phyloP scores from a whole-genome alignment of 2,888 invertebrate species.

The Microplitis deprimator region DNA sequence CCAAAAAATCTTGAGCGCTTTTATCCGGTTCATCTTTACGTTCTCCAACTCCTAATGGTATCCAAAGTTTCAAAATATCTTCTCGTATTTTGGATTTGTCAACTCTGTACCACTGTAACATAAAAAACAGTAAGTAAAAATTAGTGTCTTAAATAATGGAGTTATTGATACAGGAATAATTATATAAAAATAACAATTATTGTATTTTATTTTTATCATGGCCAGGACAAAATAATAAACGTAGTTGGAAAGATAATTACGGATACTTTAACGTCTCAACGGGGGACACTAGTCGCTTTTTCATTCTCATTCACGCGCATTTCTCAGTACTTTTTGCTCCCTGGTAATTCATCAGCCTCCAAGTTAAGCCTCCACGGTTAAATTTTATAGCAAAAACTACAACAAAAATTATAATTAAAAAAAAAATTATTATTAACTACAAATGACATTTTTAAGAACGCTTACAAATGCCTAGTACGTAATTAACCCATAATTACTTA shows the following conservation, averaged over 20 bases:
- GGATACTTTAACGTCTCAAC: constrained; percentile 69
- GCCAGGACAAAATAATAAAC: constrained; percentile 48
- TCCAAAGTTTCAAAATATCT: constrained; percentile 76
- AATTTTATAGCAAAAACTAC: neutral
- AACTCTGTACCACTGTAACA: constrained; percentile 82
- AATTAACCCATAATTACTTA: neutral
- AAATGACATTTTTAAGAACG: neutral
- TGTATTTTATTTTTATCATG: constrained; percentile 58
- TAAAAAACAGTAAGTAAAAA: constrained; percentile 17
- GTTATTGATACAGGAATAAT: neutral
- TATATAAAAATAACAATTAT: too few species aligned
- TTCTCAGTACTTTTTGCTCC: constrained; percentile 37
- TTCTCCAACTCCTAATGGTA: constrained; percentile 75
- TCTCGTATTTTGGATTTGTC: constrained; percentile 74
- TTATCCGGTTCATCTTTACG: constrained; percentile 74
- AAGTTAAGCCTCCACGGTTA: constrained; percentile 8
- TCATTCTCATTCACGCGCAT: constrained; percentile 31
- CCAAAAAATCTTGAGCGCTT: constrained; percentile 83
- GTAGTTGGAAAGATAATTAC: constrained; percentile 65
- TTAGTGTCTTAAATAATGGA: neutral
- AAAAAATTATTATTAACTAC: neutral
- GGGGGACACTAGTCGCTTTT: constrained; percentile 70
- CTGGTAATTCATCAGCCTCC: constrained; percentile 28
- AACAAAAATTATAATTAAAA: neutral
- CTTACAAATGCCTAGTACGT: neutral